These are phyloP conservation scores for Drosophila malerkotliana DNA, from an alignment of 1,140 invertebrate species.

Conservation along the genomic window DNA sequence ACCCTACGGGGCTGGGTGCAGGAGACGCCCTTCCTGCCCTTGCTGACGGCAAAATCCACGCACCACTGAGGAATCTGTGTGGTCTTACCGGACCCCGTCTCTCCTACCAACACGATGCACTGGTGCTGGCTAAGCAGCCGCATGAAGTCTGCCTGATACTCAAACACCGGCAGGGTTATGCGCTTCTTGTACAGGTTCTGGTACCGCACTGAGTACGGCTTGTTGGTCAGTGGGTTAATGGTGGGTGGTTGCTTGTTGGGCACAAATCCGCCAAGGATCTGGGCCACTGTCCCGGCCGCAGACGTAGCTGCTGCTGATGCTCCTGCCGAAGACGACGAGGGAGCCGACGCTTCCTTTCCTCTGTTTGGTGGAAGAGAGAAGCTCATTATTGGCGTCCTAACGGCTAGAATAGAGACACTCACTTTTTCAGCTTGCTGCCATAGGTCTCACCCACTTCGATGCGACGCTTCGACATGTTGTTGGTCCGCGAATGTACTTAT, in stretches of 20 bases:
- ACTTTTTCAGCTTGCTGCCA: constrained; percentile 89
- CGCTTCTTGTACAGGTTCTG: constrained; percentile 94
- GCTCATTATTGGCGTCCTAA: background rate
- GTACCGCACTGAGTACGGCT: constrained; percentile 92
- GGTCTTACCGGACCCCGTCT: constrained; percentile 97
- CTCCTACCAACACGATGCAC: constrained; percentile 87
- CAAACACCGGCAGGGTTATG: constrained; percentile 97
- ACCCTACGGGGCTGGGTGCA: constrained; percentile 99
- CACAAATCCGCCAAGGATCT: constrained; percentile 84
- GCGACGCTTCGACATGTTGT: constrained; percentile 90
- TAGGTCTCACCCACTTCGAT: constrained; percentile 93
- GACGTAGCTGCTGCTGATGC: constrained; percentile 63
- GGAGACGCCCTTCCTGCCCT: constrained; percentile 93
- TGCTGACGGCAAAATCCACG: constrained; percentile 92
- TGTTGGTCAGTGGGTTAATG: constrained; percentile 89
- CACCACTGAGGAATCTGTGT: constrained; percentile 98
- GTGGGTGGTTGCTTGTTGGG: constrained; percentile 83
- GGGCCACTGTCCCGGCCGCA: constrained; percentile 67
- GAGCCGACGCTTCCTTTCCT: constrained; percentile 44
- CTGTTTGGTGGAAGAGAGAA: constrained; percentile 10
- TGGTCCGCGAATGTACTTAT: constrained; percentile 3
- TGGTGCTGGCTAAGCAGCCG: constrained; percentile 90
- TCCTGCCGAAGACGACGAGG: constrained; percentile 48
- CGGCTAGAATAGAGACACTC: constrained; percentile 66
- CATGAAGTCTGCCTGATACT: constrained; percentile 98